Evolutionary conservation across 2,888 invertebrate species (phyloP), one percentile per base, ranked within the genome.

Genomic region (Troides aeacus): DNA sequence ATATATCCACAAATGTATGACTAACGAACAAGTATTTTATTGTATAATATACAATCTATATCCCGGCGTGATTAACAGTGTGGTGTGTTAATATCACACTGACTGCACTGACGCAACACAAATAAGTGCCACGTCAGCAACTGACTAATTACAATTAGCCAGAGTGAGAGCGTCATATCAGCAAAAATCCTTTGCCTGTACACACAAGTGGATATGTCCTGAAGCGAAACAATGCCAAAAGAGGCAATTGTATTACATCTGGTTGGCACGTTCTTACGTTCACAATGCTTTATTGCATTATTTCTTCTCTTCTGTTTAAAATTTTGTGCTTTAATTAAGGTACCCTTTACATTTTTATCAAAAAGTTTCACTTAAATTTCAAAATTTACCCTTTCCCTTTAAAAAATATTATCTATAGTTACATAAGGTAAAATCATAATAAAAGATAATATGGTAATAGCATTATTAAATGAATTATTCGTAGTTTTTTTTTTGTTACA

Each of bases 81-180:
- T 46, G 39, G 60, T 62, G 66, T 56, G 39, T 62, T 58, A 39
- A 64, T 42, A 30, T 30, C 61, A 39, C 59, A 66, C 63, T 60
- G 53, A 58, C 46, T 46, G 30, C 53, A 61, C 70, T 70, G 64
- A 68, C 61, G 62, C 64, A 60, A 64, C 30, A 61, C 60, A 67
- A 66, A 57, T 62, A 64, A 50, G 46, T 53, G 64, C 63, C 50
- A 12, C 42, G 60, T 67, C 70, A 53, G 66, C 70, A 62, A 57
- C 64, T 42, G 42, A 60, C 67, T 70, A 70, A 67, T 70, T 70
- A 70, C 70, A 70, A 70, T 66, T 67, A 70, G 70, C 46, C 50
- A 8, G 62, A 68, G 53, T 23, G 21, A 62, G 62, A 58, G 59
- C 63, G 56, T 64, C 61, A 57, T 61, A 61, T 70, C 70, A 70